Percentiles rank a stretch among this genome's conserved stretches.
Evolutionary conservation across 2,797 vertebrate species (phyloP).

Genomic region (Micromesistius poutassou): DNA sequence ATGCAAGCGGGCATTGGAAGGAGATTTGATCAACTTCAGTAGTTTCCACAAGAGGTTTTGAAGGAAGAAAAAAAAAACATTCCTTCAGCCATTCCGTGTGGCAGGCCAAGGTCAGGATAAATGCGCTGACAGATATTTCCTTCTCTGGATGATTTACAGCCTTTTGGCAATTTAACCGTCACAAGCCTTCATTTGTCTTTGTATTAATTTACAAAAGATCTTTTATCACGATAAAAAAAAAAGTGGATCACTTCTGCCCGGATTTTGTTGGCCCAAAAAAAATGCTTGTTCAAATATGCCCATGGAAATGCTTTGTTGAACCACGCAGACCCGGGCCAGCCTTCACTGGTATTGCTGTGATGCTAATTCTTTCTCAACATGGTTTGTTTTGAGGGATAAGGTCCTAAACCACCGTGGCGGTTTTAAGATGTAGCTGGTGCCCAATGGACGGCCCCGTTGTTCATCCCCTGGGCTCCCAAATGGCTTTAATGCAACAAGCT

Average conservation of each 20-base stretch:
- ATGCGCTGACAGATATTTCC: conserved; percentile 17
- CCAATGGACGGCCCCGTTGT: conserved; percentile 39
- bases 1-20: conserved; percentile 19
- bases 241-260: conserved; percentile 36
- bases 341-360: background rate
- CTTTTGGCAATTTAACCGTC: conserved; percentile 11
- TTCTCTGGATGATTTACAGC: conserved; percentile 9
- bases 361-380: background rate
- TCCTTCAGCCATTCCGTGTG: background rate
- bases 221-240: conserved; percentile 2
- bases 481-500: background rate
- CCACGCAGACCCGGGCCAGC: background rate
- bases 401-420: conserved; percentile 29
- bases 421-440: conserved; percentile 43
- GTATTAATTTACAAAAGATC: conserved; percentile 14
- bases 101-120: conserved; percentile 8
- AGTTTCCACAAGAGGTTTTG: conserved; percentile 10
- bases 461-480: conserved; percentile 27
- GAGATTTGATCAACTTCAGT: conserved; percentile 32
- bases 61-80: conserved; percentile 18
- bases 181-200: conserved; percentile 3
- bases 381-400: conserved; percentile 37
- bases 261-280: conserved; percentile 9
- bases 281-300: conserved; percentile 20
- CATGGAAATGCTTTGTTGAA: background rate